phyloP scores from a whole-genome alignment of 2,797 vertebrate genomes.

The Ispidina picta region DNA sequence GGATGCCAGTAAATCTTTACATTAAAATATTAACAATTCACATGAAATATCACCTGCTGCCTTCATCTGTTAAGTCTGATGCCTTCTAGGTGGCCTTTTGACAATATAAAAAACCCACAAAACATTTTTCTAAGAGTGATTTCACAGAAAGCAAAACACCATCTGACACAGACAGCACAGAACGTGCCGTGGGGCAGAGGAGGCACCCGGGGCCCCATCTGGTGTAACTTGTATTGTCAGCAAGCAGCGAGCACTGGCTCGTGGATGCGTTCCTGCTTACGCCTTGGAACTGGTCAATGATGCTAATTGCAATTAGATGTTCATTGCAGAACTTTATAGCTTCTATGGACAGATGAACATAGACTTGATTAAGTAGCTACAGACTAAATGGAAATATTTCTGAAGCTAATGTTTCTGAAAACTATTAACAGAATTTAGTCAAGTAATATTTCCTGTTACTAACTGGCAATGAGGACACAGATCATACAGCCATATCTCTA shows the following conservation, averaged over 20 bases:
- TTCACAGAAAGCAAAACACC: constrained; percentile 38
- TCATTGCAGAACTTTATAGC: constrained; percentile 59
- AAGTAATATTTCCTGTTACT: constrained; percentile 20
- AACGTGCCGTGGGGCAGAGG: background rate
- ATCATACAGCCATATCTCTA: background rate
- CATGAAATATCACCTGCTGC: background rate
- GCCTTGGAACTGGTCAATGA: constrained; percentile 46
- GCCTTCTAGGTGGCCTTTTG: background rate
- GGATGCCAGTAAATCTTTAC: background rate
- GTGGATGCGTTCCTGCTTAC: constrained; percentile 28
- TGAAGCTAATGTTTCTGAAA: constrained; percentile 61
- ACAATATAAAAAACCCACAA: background rate
- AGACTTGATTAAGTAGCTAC: constrained; percentile 58
- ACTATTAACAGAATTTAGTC: constrained; percentile 23
- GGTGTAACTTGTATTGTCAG: constrained; percentile 55
- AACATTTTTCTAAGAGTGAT: background rate
- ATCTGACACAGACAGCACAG: constrained; percentile 53
- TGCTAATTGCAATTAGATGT: constrained; percentile 64
- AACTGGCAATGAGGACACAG: constrained; percentile 7
- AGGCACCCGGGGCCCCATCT: constrained; percentile 44
- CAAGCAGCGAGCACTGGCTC: constrained; percentile 36
- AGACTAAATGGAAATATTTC: constrained; percentile 51
- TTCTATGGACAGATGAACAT: constrained; percentile 53
- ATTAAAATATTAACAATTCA: background rate
- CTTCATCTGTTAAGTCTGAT: background rate